These are phyloP conservation scores for Avahi laniger DNA, from an alignment of 2,797 vertebrate species.

Conservation along the genomic window DNA sequence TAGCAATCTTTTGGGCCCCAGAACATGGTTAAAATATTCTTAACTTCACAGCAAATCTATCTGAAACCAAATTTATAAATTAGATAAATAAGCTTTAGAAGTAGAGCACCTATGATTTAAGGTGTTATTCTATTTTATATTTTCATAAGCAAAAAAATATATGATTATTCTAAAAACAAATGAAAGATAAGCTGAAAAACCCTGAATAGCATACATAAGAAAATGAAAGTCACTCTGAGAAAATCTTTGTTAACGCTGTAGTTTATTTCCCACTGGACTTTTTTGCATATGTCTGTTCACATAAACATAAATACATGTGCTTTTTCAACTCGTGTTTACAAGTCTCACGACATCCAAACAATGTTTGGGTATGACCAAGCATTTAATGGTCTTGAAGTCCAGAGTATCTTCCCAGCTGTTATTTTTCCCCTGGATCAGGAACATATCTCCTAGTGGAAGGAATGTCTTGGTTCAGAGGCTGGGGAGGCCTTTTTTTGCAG, in stretches of 20 bases:
- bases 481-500: not conserved
- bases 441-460: not conserved
- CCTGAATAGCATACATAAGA: not conserved
- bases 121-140: not conserved
- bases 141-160: not conserved
- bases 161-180: not conserved
- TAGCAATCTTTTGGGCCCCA: not conserved
- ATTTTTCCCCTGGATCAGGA: not conserved
- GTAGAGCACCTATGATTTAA: not conserved
- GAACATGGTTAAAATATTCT: not conserved
- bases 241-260: not conserved
- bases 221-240: not conserved
- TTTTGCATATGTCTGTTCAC: not conserved
- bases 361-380: not conserved
- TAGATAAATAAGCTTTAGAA: conserved; percentile 45
- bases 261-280: not conserved
- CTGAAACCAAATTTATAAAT: conserved; percentile 29
- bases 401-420: not conserved
- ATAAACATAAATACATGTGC: not conserved
- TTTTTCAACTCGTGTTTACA: not conserved
- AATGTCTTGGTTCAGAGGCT: not conserved
- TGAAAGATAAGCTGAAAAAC: not conserved
- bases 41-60: not conserved
- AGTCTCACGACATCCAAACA: not conserved
- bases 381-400: not conserved